Base-by-base conservation (phyloP, 2,113 vertebrate genomes). In the Nerophis ophidion region DNA sequence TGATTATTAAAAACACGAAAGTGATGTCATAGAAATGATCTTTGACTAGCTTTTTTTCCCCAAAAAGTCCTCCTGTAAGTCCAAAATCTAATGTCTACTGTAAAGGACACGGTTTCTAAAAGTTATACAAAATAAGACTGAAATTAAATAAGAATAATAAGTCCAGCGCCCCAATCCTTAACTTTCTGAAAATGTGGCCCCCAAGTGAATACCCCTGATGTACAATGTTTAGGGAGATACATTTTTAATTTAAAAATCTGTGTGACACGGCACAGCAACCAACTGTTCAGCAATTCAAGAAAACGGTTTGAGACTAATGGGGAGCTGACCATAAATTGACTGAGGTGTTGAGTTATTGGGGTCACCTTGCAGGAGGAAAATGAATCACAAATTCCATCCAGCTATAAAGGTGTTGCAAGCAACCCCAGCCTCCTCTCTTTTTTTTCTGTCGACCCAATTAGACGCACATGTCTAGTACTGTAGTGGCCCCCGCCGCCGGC, bases 361-460 rank as follows among this genome's bases (percentile, higher is more conserved):
- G 89, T 90, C 88, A 91, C 89, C 90, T 91, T 91, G 88, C 87
- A 81, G 85, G 82, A 90, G 82, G 78, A 89, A 83, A 89, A 86
- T 72, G 72, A 87, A 89, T 84, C 77, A 49, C 70, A 81, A 81
- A 84, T 84, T 88, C 86, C 71, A 83, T 75, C 79, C 70, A 16
- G 74, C 86, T 84, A 83, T 83, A 42, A 84, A 90, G 87, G 86
- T 81, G 81, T 80, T 84, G 76, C 84, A 86, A 87, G 82, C 82
- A 81, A 85, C 80, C 80, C 75, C 71, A 75, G 77, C 76, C 80
- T 87, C 80, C 73, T 78, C 81, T 86, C 86, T 85, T 90, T 81
- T 78, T 84, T 89, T 85, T 85, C 83, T 86, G 84, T 87, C 76
- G 87, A 91, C 90, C 90, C 87, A 92, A 91, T 91, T 92, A 91